Conservation (phyloP, 2,113 vertebrate genomes). For the Garra rufa region DNA sequence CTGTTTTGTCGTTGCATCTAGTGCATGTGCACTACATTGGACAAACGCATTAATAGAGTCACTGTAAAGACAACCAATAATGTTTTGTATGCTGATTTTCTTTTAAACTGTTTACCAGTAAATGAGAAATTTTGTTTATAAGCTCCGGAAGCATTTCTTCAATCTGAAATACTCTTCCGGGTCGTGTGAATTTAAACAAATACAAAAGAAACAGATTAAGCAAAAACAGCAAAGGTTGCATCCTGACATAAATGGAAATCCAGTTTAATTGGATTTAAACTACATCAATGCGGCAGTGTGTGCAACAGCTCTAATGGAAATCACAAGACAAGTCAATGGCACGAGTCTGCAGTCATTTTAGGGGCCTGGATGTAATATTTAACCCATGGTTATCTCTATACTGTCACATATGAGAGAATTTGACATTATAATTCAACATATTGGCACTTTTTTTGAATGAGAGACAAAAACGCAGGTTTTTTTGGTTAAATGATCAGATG, state of each 20-base stretch:
- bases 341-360: not conserved
- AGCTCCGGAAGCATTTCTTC: not conserved
- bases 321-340: constrained; percentile 65
- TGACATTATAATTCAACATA: not conserved
- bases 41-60: not conserved
- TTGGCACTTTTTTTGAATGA: not conserved
- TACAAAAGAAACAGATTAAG: not conserved
- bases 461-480: not conserved
- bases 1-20: not conserved
- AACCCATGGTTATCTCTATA: not conserved
- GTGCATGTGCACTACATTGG: not conserved
- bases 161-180: not conserved
- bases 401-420: not conserved
- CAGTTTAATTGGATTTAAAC: constrained; percentile 56
- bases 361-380: not conserved
- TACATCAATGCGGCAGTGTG: constrained; percentile 57
- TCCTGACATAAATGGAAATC: constrained; percentile 53
- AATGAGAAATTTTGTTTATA: not conserved
- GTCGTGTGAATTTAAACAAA: not conserved
- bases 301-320: constrained; percentile 63
- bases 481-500: not conserved
- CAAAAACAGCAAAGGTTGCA: constrained; percentile 31
- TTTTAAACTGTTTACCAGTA: not conserved
- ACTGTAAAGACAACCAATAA: not conserved
- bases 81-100: constrained; percentile 15